Evolutionary conservation across 2,888 invertebrate species (phyloP).

Genomic region (Drosophila subquinaria): DNA sequence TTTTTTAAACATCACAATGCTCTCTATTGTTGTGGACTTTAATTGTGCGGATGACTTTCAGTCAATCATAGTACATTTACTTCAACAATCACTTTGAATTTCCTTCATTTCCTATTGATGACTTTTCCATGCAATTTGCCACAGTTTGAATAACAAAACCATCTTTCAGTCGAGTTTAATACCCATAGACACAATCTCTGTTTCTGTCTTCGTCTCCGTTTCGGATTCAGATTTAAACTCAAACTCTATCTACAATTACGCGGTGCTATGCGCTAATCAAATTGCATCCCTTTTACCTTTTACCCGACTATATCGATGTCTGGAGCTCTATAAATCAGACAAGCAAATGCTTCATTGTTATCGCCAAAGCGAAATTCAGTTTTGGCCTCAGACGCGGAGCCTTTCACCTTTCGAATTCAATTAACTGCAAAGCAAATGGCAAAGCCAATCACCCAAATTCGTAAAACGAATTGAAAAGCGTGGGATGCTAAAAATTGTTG

Average conservation of each 20-base stretch:
- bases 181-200: constrained; percentile 37
- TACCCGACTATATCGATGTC: constrained; percentile 38
- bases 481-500: constrained; percentile 60
- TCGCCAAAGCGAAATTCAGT: constrained; percentile 52
- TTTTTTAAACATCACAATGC: background rate
- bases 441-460: constrained; percentile 75
- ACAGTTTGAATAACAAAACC: constrained; percentile 23
- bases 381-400: constrained; percentile 41
- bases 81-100: constrained; percentile 15
- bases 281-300: constrained; percentile 62
- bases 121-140: constrained; percentile 44
- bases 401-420: constrained; percentile 81
- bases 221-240: background rate
- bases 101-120: constrained; percentile 16
- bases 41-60: constrained; percentile 16
- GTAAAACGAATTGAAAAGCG: constrained; percentile 77
- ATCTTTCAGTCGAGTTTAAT: constrained; percentile 13
- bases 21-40: constrained; percentile 4
- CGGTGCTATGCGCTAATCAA: constrained; percentile 55
- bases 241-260: constrained; percentile 20
- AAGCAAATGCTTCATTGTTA: constrained; percentile 74
- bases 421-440: constrained; percentile 76
- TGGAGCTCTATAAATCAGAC: constrained; percentile 67
- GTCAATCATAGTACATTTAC: constrained; percentile 6
- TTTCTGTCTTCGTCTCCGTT: background rate